Percentiles rank a stretch among this genome's conserved stretches.
These are phyloP conservation scores for Bettongia penicillata DNA, from an alignment of 2,113 vertebrate species.

Conservation along the genomic window DNA sequence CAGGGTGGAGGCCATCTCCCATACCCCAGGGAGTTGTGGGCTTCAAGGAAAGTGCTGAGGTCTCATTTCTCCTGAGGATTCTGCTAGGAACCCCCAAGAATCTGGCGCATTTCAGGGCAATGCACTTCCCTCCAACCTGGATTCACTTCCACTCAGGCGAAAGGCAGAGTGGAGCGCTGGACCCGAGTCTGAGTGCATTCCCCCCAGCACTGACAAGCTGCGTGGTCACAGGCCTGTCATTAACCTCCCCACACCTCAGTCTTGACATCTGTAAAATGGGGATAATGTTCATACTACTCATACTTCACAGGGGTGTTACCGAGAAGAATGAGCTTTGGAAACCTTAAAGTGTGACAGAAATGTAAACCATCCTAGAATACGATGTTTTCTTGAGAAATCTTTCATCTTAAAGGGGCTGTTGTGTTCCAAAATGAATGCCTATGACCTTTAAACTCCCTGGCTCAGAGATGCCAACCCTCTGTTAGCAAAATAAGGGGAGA, in stretches of 20 bases:
- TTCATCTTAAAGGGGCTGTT: too few species aligned
- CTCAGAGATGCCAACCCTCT: too few species aligned
- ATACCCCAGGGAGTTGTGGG: fast-evolving
- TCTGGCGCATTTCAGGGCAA: background rate
- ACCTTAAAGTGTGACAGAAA: too few species aligned
- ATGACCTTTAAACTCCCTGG: too few species aligned
- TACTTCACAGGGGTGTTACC: background rate
- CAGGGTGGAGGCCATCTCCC: background rate
- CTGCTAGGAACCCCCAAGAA: background rate
- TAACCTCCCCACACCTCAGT: background rate
- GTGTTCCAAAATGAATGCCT: too few species aligned
- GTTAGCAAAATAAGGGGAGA: too few species aligned
- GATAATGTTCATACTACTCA: background rate
- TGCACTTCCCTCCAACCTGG: background rate
- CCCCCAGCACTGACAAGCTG: background rate
- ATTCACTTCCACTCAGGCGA: too few species aligned
- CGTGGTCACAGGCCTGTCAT: background rate
- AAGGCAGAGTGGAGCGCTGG: background rate
- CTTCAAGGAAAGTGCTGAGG: background rate
- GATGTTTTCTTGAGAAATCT: too few species aligned
- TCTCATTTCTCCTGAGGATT: background rate
- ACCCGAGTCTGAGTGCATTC: background rate
- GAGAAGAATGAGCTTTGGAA: background rate
- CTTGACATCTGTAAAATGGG: background rate
- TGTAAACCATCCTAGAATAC: too few species aligned